These are phyloP conservation scores for Aselliscus stoliczkanus DNA, from an alignment of 2,797 vertebrate genomes.

Conservation along the genomic window DNA sequence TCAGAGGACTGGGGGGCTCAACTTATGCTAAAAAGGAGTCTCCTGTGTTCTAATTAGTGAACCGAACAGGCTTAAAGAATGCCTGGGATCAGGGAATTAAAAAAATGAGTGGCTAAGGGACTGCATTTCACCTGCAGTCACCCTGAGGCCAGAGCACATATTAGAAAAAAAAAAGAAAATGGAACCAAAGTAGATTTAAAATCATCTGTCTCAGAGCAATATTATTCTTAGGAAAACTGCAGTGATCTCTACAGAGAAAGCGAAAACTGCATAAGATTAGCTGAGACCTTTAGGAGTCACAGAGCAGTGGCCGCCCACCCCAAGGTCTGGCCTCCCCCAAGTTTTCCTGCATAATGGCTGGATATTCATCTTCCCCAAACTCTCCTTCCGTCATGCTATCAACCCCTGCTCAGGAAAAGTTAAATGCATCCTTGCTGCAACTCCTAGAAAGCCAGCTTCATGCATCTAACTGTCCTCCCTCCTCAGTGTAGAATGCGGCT, in stretches of 20 bases:
- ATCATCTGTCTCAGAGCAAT: not conserved
- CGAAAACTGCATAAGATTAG: not conserved
- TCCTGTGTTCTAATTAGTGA: constrained; percentile 66
- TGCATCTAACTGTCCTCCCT: not conserved
- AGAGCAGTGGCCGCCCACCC: not conserved
- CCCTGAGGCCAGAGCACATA: constrained; percentile 55
- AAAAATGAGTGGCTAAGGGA: not conserved
- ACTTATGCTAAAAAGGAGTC: constrained; percentile 31
- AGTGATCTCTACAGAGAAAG: constrained; percentile 33
- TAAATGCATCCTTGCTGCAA: not conserved
- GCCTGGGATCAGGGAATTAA: constrained; percentile 36
- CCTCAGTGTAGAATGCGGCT: not conserved
- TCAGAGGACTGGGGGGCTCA: not conserved
- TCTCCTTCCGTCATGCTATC: not conserved
- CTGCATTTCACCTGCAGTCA: constrained; percentile 33
- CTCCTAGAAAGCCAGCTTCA: not conserved
- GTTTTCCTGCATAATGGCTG: not conserved
- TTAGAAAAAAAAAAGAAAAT: not conserved
- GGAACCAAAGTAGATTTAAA: constrained; percentile 20
- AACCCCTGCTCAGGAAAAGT: not conserved
- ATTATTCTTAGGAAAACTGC: not conserved
- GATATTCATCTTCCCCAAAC: not conserved
- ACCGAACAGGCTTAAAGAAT: constrained; percentile 36
- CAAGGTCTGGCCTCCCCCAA: not conserved
- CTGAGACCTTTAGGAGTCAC: not conserved